Conservation (phyloP, 2,888 invertebrate species). For the Priocnemis perturbator region DNA sequence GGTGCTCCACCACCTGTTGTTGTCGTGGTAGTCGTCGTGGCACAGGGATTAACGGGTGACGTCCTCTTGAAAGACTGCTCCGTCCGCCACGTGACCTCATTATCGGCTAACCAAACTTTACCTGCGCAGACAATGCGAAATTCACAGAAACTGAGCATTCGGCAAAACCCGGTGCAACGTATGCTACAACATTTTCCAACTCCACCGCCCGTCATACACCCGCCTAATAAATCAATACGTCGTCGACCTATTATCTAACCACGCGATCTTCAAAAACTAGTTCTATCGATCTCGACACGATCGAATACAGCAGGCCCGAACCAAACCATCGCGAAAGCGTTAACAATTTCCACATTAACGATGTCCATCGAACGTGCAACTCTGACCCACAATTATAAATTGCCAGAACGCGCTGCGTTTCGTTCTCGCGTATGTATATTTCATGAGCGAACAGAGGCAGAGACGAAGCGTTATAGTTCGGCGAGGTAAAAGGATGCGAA, state of each 20-base stretch:
- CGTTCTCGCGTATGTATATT: neutral
- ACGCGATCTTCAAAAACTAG: no score
- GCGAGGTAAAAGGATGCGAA: conserved; percentile 6
- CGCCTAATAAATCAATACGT: no score
- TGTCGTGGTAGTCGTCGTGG: conserved; percentile 62
- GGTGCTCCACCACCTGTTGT: conserved; percentile 64
- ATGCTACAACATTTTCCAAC: no score
- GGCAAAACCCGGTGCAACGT: neutral
- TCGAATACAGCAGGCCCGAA: no score
- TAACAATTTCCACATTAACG: no score
- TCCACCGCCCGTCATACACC: no score
- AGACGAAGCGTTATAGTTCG: neutral
- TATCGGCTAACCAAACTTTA: conserved; percentile 72
- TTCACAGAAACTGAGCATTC: neutral
- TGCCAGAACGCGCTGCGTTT: no score
- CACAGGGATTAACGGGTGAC: conserved; percentile 63
- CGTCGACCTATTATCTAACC: no score
- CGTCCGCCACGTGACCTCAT: conserved; percentile 71
- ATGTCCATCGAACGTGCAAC: no score
- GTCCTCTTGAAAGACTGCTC: conserved; percentile 69
- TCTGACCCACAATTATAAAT: no score
- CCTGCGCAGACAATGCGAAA: conserved; percentile 53
- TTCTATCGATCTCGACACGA: no score
- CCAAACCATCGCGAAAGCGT: no score
- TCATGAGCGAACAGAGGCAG: neutral